Percentiles rank a stretch among this genome's conserved stretches.
phyloP scores from a whole-genome alignment of 2,888 invertebrate genomes.

The Neria commutata region DNA sequence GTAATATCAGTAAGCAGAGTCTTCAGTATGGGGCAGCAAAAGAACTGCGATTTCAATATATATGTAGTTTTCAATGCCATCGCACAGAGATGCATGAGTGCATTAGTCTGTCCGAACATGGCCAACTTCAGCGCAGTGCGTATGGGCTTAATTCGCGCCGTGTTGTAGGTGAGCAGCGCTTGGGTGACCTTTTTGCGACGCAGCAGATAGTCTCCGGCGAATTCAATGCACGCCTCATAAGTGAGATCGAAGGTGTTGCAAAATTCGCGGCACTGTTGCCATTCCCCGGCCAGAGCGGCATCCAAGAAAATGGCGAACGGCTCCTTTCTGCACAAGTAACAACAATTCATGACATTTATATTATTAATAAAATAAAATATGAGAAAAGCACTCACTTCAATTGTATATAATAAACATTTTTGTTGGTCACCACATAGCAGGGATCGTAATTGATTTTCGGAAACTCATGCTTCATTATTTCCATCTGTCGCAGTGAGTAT shows the following conservation, averaged over 20 bases:
- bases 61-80: slow-evolving; percentile 60
- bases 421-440: slow-evolving; percentile 60
- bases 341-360: not conserved
- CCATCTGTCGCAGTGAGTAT: slow-evolving; percentile 55
- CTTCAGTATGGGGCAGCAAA: slow-evolving; percentile 50
- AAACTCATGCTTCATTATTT: slow-evolving; percentile 59
- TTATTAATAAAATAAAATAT: not conserved
- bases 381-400: slow-evolving; percentile 46
- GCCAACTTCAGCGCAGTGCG: slow-evolving; percentile 61
- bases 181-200: slow-evolving; percentile 75
- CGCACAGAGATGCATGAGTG: slow-evolving; percentile 61
- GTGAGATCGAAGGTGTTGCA: slow-evolving; percentile 61
- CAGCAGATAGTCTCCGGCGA: slow-evolving; percentile 82
- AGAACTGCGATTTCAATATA: slow-evolving; percentile 53
- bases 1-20: slow-evolving; percentile 50
- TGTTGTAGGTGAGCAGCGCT: slow-evolving; percentile 80
- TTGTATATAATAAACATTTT: slow-evolving; percentile 59
- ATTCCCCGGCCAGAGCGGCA: slow-evolving; percentile 52
- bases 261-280: slow-evolving; percentile 60
- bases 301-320: slow-evolving; percentile 59
- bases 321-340: slow-evolving; percentile 45
- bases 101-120: slow-evolving; percentile 61
- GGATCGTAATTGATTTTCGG: slow-evolving; percentile 61
- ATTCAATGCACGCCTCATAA: slow-evolving; percentile 67
- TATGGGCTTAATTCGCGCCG: slow-evolving; percentile 68